Percentiles rank a stretch among this genome's conserved stretches.
phyloP scores from a whole-genome alignment of 2,113 vertebrate species.

The Trematomus loennbergii region DNA sequence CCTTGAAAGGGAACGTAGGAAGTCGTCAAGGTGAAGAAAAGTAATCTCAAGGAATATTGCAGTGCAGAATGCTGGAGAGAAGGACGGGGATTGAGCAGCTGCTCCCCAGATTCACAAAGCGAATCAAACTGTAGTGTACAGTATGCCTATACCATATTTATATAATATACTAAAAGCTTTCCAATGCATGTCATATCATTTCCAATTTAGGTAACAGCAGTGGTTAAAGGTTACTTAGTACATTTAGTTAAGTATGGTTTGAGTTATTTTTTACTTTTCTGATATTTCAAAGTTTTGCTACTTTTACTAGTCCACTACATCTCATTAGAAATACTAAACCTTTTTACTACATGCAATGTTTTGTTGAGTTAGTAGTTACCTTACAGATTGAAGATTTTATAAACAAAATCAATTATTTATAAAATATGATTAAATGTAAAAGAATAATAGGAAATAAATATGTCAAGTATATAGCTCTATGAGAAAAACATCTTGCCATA shows the following conservation, averaged over 20 bases:
- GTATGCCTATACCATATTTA: background rate
- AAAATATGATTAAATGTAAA: background rate
- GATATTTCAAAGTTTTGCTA: background rate
- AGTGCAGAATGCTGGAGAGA: conserved; percentile 9
- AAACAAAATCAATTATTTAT: background rate
- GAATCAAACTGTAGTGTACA: background rate
- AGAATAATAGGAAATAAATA: background rate
- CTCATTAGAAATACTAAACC: background rate
- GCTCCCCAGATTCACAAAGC: background rate
- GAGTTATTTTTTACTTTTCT: too few relatives aligned
- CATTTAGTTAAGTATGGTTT: background rate
- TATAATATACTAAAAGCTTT: background rate
- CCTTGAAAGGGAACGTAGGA: conserved; percentile 22
- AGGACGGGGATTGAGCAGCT: conserved; percentile 14
- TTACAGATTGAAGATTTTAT: background rate
- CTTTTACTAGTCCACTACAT: background rate
- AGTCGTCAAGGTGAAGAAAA: conserved; percentile 42
- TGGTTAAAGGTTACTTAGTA: background rate
- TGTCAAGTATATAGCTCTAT: too few relatives aligned
- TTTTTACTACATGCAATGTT: too few relatives aligned
- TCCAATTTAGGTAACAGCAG: background rate
- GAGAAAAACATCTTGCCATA: too few relatives aligned
- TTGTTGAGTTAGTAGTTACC: background rate
- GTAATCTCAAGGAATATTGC: conserved; percentile 33
- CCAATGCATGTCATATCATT: background rate